Conservation (phyloP, 2,888 invertebrate genomes). For the Salticus scenicus region DNA sequence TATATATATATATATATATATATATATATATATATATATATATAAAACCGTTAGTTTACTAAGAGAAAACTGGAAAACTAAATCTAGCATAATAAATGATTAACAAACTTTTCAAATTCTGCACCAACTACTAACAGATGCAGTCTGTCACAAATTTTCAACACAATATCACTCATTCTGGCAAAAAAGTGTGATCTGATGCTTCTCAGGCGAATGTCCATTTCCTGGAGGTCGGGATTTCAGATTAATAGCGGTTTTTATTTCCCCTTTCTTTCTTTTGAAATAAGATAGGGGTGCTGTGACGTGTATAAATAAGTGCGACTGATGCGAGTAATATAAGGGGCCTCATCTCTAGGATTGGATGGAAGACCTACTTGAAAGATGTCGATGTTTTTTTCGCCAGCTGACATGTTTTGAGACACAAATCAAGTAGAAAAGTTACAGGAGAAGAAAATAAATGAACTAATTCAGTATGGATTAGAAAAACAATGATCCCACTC, state of each 20-base stretch:
- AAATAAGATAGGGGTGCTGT: neutral
- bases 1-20: no score
- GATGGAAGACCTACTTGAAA: neutral
- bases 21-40: no score
- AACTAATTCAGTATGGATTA: no score
- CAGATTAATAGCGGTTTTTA: conserved; percentile 14
- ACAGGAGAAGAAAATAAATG: neutral
- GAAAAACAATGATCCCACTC: no score
- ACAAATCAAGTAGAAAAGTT: neutral
- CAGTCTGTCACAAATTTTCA: conserved; percentile 15
- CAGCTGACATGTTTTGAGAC: neutral
- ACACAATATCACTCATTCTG: conserved; percentile 28
- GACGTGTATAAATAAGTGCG: conserved; percentile 8
- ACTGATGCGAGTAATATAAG: conserved; percentile 3
- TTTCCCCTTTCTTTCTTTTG: neutral
- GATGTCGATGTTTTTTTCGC: neutral
- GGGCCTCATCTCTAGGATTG: neutral
- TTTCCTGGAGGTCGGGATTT: conserved; percentile 29
- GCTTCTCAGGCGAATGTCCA: conserved; percentile 33
- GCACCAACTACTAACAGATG: conserved; percentile 30
- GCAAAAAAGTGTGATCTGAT: conserved; percentile 37
- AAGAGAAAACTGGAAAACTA: no score
- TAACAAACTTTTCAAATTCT: no score
- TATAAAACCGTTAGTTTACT: no score
- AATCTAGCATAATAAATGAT: no score